phyloP scores from a whole-genome alignment of 2,888 invertebrate genomes.

The Petrophora chlorosata region DNA sequence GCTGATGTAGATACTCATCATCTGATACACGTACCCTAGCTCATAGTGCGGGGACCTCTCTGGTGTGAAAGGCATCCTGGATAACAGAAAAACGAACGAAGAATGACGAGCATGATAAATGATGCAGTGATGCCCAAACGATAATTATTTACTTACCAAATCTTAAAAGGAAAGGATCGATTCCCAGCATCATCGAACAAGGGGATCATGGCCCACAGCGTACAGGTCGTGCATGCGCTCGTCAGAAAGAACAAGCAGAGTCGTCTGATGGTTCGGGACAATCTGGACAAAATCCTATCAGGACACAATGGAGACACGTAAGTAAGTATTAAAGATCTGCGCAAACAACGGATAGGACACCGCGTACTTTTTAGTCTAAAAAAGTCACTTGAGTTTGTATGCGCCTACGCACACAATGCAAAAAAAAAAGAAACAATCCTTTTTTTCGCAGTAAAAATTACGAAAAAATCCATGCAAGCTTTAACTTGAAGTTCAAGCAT shows the following conservation, averaged over 20 bases:
- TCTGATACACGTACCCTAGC: constrained; percentile 67
- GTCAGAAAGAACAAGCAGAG: constrained; percentile 61
- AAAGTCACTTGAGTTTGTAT: too few relatives aligned
- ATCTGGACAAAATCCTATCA: constrained; percentile 51
- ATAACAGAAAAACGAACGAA: constrained; percentile 6
- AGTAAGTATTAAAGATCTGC: too few relatives aligned
- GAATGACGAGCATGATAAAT: too few relatives aligned
- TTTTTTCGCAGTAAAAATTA: too few relatives aligned
- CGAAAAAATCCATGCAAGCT: too few relatives aligned
- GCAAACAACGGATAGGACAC: too few relatives aligned
- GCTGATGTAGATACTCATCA: constrained; percentile 62
- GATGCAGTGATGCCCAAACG: too few relatives aligned
- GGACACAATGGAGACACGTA: not conserved
- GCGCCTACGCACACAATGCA: too few relatives aligned
- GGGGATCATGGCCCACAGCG: constrained; percentile 68
- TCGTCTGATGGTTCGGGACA: constrained; percentile 53
- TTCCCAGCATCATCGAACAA: constrained; percentile 57
- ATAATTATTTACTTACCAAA: constrained; percentile 57
- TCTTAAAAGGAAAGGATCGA: constrained; percentile 66
- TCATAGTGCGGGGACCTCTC: constrained; percentile 60
- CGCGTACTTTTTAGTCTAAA: too few relatives aligned
- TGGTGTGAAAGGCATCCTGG: constrained; percentile 71
- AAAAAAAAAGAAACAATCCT: too few relatives aligned
- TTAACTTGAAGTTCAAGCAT: too few relatives aligned
- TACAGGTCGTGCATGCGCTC: constrained; percentile 60